Evolutionary conservation across 2,888 invertebrate genomes (phyloP), one percentile per base, ranked within the genome.

Genomic region (Lasioglossum morio): DNA sequence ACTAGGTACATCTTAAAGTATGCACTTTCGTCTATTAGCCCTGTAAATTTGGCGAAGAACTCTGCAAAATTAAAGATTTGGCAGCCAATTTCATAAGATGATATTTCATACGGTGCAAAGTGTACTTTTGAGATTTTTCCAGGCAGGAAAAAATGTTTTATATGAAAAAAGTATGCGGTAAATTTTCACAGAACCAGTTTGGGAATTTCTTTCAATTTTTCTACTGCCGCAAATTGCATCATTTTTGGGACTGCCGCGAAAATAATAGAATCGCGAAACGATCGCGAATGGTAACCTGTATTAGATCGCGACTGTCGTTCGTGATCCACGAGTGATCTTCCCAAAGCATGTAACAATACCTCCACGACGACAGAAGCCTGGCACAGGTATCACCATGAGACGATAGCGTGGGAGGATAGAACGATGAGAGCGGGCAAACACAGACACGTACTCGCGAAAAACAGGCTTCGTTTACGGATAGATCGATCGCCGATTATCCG

Each of bases 281-380:
- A 34, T 34, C 37, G 34, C 34, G 74, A 82, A 87, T 87, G 72
- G 75, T 74, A 78, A 76, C 79, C 85, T 82, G 87, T 85, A 85
- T 85, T 85, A 75, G 87, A 81, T 78, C 19, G 76, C 75, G 46
- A 80, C 78, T 82, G 82, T 87, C 80, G 85, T 75, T 80, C 63
- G 12, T 63, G 70, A 82, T 82, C 79, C 53, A 63, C 72, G 30
- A 46, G 2, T 4, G 27, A 40, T 37, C 46, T 23, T 46, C n/a
- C 2, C 48, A 16, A 23, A 53, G 19, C 23, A 57, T 57, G 60
- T 4, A 27, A 53, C 77, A 16, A 37, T 60, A 5, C 40, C n/a
- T 69, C 23, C 70, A 77, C 70, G 79, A 75, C 82, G 82, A 86
- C 78, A 76, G 78, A n/a, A 76, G 78, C 76, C 79, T 85, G 86